Evolutionary conservation across 30 jellyfish, hydroid and myxozoan species (phyloP).

Genomic region (Turritopsis dohrnii): DNA sequence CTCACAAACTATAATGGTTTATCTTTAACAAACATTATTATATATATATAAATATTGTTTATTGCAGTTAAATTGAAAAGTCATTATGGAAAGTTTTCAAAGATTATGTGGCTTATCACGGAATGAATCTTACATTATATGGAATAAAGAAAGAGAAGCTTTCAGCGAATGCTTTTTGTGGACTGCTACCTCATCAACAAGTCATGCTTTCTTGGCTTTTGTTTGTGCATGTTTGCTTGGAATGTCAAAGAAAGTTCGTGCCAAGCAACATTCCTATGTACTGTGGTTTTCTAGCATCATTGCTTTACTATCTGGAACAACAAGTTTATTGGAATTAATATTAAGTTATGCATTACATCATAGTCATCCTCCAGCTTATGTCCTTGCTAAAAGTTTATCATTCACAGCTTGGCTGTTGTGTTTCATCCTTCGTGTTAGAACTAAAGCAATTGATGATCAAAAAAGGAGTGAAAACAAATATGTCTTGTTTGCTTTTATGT

Average conservation of each 20-base stretch:
- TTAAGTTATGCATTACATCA: conserved; percentile 38
- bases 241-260: neutral
- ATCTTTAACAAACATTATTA: neutral
- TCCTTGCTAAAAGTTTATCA: conserved; percentile 49
- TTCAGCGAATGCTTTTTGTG: conserved; percentile 79
- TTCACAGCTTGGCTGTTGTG: conserved; percentile 71
- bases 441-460: neutral
- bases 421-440: conserved; percentile 35
- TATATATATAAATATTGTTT: neutral
- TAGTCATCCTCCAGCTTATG: conserved; percentile 70
- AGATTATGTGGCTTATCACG: neutral
- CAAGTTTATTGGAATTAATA: conserved; percentile 35
- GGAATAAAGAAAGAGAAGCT: conserved; percentile 42
- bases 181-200: conserved; percentile 50
- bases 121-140: conserved; percentile 40
- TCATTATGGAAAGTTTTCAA: conserved; percentile 12
- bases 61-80: neutral
- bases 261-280: neutral
- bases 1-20: no score
- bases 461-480: neutral
- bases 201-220: conserved; percentile 47
- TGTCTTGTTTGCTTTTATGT: conserved; percentile 6
- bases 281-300: conserved; percentile 1
- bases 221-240: conserved; percentile 27
- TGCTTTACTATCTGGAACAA: neutral